Conservation (phyloP, 2,113 vertebrate genomes). For the Trogon surrucura region DNA sequence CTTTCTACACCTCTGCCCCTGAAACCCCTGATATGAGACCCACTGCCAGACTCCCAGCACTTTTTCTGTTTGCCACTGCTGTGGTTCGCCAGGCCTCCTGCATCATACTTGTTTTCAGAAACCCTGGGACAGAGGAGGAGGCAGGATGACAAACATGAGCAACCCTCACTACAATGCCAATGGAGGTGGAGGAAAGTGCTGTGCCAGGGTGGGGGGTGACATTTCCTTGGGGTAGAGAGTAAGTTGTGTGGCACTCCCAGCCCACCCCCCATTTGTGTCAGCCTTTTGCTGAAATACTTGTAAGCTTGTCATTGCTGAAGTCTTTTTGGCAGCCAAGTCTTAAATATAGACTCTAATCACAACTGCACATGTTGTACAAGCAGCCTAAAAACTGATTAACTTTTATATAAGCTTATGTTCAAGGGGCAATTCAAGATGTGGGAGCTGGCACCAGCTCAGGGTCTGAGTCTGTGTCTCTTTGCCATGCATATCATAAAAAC, state of each 20-base stretch:
- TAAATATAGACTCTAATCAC: constrained; percentile 57
- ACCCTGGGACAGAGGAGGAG: neutral
- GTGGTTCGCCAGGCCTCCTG: neutral
- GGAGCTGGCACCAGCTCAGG: neutral
- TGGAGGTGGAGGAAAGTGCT: neutral
- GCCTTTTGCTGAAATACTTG: constrained; percentile 3
- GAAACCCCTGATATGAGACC: neutral
- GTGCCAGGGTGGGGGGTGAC: neutral
- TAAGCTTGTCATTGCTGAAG: neutral
- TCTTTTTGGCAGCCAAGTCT: constrained; percentile 44
- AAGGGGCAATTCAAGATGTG: constrained; percentile 42
- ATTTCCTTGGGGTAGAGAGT: neutral
- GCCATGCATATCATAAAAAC: neutral
- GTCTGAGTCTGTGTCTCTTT: neutral
- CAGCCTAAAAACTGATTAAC: constrained; percentile 50
- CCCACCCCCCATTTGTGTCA: neutral
- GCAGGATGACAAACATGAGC: neutral
- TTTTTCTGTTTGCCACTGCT: neutral
- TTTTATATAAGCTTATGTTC: constrained; percentile 51
- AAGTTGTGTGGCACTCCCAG: neutral
- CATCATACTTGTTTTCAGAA: neutral
- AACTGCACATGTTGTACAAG: constrained; percentile 31
- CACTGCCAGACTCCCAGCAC: neutral
- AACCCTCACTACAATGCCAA: neutral
- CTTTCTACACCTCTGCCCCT: neutral